phyloP scores from a whole-genome alignment of 1,140 invertebrate species.

The Sycobia sp. region DNA sequence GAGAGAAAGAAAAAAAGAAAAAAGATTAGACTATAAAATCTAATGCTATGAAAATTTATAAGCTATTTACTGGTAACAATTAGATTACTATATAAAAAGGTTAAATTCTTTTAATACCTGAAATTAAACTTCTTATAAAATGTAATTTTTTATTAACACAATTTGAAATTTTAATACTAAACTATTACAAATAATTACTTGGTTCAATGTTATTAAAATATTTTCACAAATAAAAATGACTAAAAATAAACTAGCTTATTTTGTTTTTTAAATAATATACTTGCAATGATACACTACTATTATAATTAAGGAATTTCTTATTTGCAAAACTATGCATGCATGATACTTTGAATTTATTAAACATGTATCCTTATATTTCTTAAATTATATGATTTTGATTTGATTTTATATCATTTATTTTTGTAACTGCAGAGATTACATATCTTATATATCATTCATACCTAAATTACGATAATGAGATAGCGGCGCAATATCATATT shows the following conservation, averaged over 20 bases:
- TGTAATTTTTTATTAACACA: too few relatives aligned
- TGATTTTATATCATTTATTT: constrained; percentile 30
- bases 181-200: too few relatives aligned
- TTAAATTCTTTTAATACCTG: too few relatives aligned
- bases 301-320: neutral
- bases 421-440: constrained; percentile 32
- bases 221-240: too few relatives aligned
- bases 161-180: too few relatives aligned
- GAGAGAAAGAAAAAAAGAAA: too few relatives aligned
- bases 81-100: too few relatives aligned
- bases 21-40: too few relatives aligned
- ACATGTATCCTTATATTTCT: neutral
- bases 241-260: neutral
- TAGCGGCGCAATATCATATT: constrained; percentile 7
- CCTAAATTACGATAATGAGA: constrained; percentile 27
- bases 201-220: too few relatives aligned
- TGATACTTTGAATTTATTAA: neutral
- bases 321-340: neutral
- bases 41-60: too few relatives aligned
- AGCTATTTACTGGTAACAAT: too few relatives aligned
- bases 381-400: constrained; percentile 2
- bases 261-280: constrained; percentile 4
- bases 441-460: constrained; percentile 26
- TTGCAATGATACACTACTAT: neutral
- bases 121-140: too few relatives aligned